Evolutionary conservation across 2,888 invertebrate species (phyloP).

Genomic region (Noctua janthe): DNA sequence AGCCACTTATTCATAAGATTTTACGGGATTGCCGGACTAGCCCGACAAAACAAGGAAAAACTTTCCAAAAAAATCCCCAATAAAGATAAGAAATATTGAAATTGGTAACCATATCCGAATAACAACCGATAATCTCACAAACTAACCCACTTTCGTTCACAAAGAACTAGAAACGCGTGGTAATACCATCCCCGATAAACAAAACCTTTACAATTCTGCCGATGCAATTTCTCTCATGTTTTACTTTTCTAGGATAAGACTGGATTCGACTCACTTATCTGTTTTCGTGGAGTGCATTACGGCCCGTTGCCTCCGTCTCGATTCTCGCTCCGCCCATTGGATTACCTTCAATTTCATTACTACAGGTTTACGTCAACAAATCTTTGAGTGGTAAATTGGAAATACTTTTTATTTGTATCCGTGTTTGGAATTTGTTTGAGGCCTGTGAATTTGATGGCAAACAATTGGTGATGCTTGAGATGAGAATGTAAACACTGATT

Average conservation of each 20-base stretch:
- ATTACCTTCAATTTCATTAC: slow-evolving; percentile 71
- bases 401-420: slow-evolving; percentile 47
- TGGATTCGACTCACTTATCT: slow-evolving; percentile 71
- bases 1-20: background rate
- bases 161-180: slow-evolving; percentile 39
- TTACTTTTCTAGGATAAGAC: slow-evolving; percentile 65
- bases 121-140: slow-evolving; percentile 11
- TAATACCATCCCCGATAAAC: slow-evolving; percentile 29
- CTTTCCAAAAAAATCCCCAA: slow-evolving; percentile 5
- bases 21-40: background rate
- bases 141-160: slow-evolving; percentile 29
- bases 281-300: slow-evolving; percentile 72
- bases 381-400: slow-evolving; percentile 48
- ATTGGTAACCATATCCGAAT: slow-evolving; percentile 35
- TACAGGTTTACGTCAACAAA: slow-evolving; percentile 55
- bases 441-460: slow-evolving; percentile 5
- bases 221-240: slow-evolving; percentile 66
- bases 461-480: background rate
- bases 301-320: slow-evolving; percentile 65
- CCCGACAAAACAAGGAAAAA: slow-evolving; percentile 13
- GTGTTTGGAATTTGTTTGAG: slow-evolving; percentile 16
- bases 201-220: slow-evolving; percentile 58
- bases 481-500: background rate
- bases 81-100: slow-evolving; percentile 38
- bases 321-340: slow-evolving; percentile 64